A percentile compares a stretch with the other conserved stretches of the same genome.
Evolutionary conservation across 2,888 invertebrate genomes (phyloP).

Genomic region (Drosophila mimica): DNA sequence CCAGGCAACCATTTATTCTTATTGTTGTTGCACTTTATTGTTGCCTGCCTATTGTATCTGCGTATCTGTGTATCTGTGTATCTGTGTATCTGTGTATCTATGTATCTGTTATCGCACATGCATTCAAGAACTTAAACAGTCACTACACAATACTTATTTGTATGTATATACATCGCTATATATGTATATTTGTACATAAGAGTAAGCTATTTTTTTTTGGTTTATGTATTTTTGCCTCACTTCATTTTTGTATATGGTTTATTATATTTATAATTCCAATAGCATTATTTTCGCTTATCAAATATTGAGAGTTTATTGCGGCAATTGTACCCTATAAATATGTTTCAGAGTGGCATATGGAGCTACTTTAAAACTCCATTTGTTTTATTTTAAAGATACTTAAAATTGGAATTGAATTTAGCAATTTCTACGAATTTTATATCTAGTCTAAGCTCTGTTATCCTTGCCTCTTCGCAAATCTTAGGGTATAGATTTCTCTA

Average conservation of each 20-base stretch:
- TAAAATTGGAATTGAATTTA: background rate
- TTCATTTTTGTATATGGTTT: conserved; percentile 43
- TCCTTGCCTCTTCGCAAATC: background rate
- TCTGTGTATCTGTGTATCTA: conserved; percentile 22
- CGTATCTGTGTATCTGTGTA: conserved; percentile 5
- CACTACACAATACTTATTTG: background rate
- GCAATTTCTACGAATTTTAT: background rate
- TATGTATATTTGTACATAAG: conserved; percentile 10
- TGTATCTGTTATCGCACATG: conserved; percentile 42
- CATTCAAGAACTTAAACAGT: conserved; percentile 20
- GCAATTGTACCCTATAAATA: conserved; percentile 15
- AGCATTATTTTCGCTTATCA: conserved; percentile 50
- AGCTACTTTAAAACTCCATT: accelerated
- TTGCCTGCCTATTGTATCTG: conserved; percentile 25
- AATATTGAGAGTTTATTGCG: conserved; percentile 47
- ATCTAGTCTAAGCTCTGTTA: no score
- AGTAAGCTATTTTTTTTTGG: conserved; percentile 43
- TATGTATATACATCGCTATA: background rate
- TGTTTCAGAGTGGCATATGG: background rate
- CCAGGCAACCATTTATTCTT: conserved; percentile 40
- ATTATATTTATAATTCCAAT: conserved; percentile 37
- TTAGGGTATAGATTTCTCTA: background rate
- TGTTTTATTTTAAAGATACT: background rate
- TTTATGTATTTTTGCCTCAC: conserved; percentile 45
- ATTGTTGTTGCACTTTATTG: conserved; percentile 30